These are phyloP conservation scores for Apostichopus leukothele DNA, from an alignment of 53 echinoderm and acorn worm genomes.

Conservation along the genomic window DNA sequence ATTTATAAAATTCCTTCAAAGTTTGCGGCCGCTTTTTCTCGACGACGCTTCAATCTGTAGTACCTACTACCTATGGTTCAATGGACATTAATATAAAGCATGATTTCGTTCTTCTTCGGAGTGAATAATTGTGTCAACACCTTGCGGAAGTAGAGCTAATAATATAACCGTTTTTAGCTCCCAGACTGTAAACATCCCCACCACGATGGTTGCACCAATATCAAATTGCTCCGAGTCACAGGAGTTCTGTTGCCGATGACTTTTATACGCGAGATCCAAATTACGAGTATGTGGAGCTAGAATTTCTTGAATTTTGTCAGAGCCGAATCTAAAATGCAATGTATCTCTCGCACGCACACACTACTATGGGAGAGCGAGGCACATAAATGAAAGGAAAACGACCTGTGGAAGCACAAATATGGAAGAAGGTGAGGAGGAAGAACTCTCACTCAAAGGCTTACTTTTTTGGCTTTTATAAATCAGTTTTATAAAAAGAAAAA, in stretches of 20 bases:
- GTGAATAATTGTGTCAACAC: slow-evolving; percentile 45
- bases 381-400: too few relatives aligned
- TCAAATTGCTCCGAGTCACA: slow-evolving; percentile 1
- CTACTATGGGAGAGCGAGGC: too few relatives aligned
- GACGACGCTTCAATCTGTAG: too few relatives aligned
- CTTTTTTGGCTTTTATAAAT: too few relatives aligned
- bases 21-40: too few relatives aligned
- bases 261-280: too few relatives aligned
- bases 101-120: slow-evolving; percentile 3
- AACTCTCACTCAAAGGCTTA: too few relatives aligned
- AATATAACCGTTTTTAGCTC: slow-evolving; percentile 13
- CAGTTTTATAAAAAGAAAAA: not conserved
- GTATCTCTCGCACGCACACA: too few relatives aligned
- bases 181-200: slow-evolving; percentile 10
- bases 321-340: too few relatives aligned
- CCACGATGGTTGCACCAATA: not conserved
- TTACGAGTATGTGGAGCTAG: too few relatives aligned
- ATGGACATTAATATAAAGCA: not conserved
- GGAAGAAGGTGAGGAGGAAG: not conserved
- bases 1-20: too few relatives aligned
- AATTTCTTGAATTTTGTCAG: too few relatives aligned
- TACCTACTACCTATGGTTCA: not conserved
- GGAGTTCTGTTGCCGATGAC: not conserved
- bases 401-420: not conserved
- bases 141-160: slow-evolving; percentile 34